Evolutionary conservation across 2,113 vertebrate genomes (phyloP).

Genomic region (Alectura lathami): DNA sequence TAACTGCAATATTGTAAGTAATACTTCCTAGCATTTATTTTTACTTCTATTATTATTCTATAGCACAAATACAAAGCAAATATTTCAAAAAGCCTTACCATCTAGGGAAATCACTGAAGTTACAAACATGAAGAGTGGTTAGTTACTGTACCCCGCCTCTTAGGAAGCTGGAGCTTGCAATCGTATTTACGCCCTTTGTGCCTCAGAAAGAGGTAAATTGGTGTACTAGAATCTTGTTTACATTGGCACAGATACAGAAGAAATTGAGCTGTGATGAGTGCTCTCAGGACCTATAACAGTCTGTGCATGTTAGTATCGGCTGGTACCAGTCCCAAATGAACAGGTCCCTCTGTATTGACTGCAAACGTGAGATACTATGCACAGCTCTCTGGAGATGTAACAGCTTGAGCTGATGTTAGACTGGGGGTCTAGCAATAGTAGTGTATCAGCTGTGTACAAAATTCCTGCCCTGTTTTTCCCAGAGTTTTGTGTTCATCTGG

Average conservation of each 20-base stretch:
- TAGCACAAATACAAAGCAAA: conserved; percentile 12
- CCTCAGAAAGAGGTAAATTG: not conserved
- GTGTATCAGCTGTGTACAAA: not conserved
- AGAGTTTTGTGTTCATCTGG: not conserved
- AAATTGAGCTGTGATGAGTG: not conserved
- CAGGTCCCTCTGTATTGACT: not conserved
- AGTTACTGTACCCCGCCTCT: not conserved
- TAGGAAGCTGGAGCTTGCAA: not conserved
- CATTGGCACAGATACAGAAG: not conserved
- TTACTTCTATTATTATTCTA: conserved; percentile 4
- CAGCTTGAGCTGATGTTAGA: not conserved
- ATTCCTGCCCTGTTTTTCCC: not conserved
- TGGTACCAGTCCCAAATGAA: not conserved
- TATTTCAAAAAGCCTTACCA: conserved; percentile 22
- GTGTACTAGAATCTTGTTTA: not conserved
- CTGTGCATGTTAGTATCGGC: not conserved
- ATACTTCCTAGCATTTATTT: not conserved
- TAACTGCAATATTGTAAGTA: not conserved
- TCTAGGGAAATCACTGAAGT: conserved; percentile 37
- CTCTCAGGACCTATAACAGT: not conserved
- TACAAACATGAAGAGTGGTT: not conserved
- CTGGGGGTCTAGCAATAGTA: not conserved
- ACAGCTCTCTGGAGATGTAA: not conserved
- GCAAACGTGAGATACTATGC: not conserved
- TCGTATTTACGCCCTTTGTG: not conserved